These are phyloP conservation scores for Pristis pectinata DNA, from an alignment of 2,797 vertebrate genomes.

Conservation along the genomic window DNA sequence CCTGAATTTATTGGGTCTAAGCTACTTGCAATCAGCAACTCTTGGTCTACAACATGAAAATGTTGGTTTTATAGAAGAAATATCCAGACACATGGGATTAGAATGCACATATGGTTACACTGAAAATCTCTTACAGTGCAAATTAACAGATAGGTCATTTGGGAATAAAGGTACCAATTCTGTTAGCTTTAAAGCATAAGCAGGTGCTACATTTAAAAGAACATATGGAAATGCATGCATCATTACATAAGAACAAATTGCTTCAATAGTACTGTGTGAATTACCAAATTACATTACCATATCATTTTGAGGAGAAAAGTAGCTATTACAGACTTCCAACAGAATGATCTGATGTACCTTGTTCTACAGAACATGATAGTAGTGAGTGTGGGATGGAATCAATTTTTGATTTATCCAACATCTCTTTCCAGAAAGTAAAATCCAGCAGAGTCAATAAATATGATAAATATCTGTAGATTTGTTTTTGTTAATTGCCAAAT, in stretches of 20 bases:
- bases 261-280: background rate
- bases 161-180: background rate
- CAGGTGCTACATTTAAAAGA: background rate
- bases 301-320: background rate
- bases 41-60: background rate
- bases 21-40: background rate
- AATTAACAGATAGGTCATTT: background rate
- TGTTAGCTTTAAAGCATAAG: background rate
- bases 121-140: background rate
- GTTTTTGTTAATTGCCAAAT: background rate
- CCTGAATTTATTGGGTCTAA: background rate
- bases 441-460: background rate
- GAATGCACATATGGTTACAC: background rate
- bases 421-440: background rate
- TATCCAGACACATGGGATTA: background rate
- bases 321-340: background rate
- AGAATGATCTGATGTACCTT: background rate
- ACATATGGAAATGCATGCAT: background rate
- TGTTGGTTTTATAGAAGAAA: background rate
- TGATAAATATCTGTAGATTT: background rate
- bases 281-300: background rate
- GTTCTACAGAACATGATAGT: background rate
- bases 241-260: background rate
- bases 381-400: too few relatives aligned
- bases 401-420: background rate